Evolutionary conservation across 2,797 vertebrate genomes (phyloP).

Genomic region (Pantherophis alleghaniensis): DNA sequence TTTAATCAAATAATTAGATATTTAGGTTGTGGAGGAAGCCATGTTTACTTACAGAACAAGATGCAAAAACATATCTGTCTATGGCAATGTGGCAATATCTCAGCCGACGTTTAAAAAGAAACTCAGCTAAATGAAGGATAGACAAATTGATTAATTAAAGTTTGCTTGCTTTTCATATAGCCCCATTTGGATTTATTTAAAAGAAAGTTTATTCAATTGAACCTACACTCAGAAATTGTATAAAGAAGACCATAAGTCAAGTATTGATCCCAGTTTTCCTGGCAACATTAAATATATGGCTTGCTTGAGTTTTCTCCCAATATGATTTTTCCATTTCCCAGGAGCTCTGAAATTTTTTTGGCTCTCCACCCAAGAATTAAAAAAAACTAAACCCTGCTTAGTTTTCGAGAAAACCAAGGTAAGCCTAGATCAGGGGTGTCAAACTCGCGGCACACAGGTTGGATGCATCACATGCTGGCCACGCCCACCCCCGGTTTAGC

Average conservation of each 20-base stretch:
- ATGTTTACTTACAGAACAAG: neutral
- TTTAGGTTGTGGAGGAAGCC: neutral
- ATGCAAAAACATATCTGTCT: neutral
- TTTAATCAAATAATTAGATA: neutral
- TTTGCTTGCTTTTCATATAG: neutral
- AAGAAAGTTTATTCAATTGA: neutral
- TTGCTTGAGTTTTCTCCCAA: neutral
- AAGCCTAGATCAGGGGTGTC: neutral
- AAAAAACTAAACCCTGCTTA: neutral
- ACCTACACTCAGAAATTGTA: neutral
- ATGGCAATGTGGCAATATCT: neutral
- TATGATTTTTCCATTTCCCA: neutral
- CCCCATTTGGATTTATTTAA: neutral
- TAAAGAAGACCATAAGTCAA: neutral
- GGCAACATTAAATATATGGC: neutral
- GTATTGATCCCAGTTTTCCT: neutral
- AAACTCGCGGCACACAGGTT: rapidly evolving
- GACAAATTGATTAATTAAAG: neutral
- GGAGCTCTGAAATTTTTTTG: neutral
- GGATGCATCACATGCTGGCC: too few relatives aligned
- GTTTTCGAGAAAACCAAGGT: neutral
- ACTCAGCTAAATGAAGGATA: neutral
- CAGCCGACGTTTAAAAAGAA: neutral
- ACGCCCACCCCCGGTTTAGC: too few relatives aligned
- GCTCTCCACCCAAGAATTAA: neutral